Evolutionary conservation across 2,888 invertebrate genomes (phyloP).

Genomic region (Nysson spinosus): DNA sequence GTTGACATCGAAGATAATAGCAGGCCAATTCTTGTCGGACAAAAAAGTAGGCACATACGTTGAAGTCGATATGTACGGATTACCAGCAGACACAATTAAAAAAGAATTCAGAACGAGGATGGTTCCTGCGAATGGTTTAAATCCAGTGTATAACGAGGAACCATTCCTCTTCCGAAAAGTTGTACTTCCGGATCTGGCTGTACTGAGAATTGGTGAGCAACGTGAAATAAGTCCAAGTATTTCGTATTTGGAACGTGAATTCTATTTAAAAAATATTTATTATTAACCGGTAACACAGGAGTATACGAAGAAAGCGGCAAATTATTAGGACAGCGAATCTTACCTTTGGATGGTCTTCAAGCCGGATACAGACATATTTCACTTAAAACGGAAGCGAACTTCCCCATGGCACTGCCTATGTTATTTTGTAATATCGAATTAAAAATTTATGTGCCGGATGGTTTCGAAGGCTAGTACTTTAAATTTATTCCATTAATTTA

Average conservation of each 20-base stretch:
- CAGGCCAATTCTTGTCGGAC: conserved; percentile 85
- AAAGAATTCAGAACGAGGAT: conserved; percentile 84
- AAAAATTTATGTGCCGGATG: conserved; percentile 86
- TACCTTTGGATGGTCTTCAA: conserved; percentile 85
- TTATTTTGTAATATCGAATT: conserved; percentile 84
- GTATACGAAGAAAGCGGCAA: conserved; percentile 86
- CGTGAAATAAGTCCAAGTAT: no score
- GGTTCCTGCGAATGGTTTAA: conserved; percentile 84
- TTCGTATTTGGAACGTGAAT: no score
- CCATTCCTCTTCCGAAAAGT: conserved; percentile 86
- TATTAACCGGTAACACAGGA: conserved; percentile 51
- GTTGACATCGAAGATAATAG: conserved; percentile 82
- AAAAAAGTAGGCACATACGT: conserved; percentile 86
- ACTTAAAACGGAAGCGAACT: conserved; percentile 84
- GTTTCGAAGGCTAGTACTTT: conserved; percentile 80
- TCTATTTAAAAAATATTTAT: no score
- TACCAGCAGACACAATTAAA: conserved; percentile 86
- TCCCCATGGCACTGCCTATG: conserved; percentile 84
- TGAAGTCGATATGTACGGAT: conserved; percentile 86
- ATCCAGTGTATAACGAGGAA: conserved; percentile 86
- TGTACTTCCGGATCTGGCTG: conserved; percentile 85
- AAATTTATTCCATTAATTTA: no score
- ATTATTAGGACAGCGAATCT: conserved; percentile 84
- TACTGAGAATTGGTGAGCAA: conserved; percentile 81
- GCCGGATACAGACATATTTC: conserved; percentile 85